Conservation (phyloP, 2,797 vertebrate genomes). For the Hippoglossus hippoglossus region DNA sequence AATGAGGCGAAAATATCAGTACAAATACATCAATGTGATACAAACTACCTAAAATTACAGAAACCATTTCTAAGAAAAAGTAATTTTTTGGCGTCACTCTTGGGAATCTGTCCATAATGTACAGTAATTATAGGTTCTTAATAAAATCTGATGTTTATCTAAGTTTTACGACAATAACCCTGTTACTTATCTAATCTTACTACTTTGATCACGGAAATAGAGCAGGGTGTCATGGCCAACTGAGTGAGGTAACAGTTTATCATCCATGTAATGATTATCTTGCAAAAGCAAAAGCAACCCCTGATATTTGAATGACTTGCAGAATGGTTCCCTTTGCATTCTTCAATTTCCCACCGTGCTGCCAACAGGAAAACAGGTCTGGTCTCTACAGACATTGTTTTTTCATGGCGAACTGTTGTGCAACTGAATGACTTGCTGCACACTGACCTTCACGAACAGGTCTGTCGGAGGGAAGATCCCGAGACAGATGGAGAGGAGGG, state of each 20-base stretch:
- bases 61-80: too few species aligned
- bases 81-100: too few species aligned
- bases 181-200: neutral
- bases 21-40: too few species aligned
- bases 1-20: too few species aligned
- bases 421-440: neutral
- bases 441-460: slow-evolving; percentile 86
- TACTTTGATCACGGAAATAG: neutral
- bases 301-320: too few species aligned
- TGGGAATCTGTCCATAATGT: too few species aligned
- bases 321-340: neutral
- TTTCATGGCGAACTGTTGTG: neutral
- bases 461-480: slow-evolving; percentile 93
- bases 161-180: too few species aligned
- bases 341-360: neutral
- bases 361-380: neutral
- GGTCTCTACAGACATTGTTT: neutral
- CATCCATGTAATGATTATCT: neutral
- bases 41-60: too few species aligned
- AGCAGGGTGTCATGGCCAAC: neutral
- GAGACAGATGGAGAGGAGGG: slow-evolving; percentile 92
- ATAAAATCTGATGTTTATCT: neutral
- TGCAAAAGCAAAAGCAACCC: too few species aligned
- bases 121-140: neutral
- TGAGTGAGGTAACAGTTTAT: neutral